Evolutionary conservation across 2,113 vertebrate genomes (phyloP).

Genomic region (Gasterosteus nipponicus): DNA sequence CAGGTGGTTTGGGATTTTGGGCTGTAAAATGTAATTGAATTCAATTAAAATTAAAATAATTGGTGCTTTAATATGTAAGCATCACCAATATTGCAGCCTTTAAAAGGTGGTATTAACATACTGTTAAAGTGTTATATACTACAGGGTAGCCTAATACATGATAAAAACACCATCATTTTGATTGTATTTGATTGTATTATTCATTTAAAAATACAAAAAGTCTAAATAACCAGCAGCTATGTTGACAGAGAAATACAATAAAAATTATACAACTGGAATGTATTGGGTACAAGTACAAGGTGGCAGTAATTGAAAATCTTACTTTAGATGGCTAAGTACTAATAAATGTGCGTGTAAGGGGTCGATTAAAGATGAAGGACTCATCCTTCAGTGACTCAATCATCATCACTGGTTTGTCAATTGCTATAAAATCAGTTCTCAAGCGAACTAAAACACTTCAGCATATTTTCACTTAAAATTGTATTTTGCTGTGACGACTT

Average conservation of each 20-base stretch:
- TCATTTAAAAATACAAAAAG: no score
- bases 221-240: not conserved
- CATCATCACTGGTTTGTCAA: not conserved
- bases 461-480: not conserved
- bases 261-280: not conserved
- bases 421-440: not conserved
- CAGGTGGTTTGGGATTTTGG: no score
- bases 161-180: not conserved
- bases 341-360: not conserved
- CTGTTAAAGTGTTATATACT: not conserved
- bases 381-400: not conserved
- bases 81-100: not conserved
- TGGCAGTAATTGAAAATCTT: not conserved
- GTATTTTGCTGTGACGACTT: not conserved
- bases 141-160: not conserved
- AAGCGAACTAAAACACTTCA: not conserved
- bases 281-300: not conserved
- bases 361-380: not conserved
- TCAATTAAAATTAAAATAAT: not conserved
- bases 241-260: not conserved
- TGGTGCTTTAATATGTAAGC: not conserved
- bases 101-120: not conserved
- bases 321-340: not conserved
- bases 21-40: no score
- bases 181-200: not conserved